phyloP scores from a whole-genome alignment of 2,113 vertebrate genomes.

The Corydoras sp. region DNA sequence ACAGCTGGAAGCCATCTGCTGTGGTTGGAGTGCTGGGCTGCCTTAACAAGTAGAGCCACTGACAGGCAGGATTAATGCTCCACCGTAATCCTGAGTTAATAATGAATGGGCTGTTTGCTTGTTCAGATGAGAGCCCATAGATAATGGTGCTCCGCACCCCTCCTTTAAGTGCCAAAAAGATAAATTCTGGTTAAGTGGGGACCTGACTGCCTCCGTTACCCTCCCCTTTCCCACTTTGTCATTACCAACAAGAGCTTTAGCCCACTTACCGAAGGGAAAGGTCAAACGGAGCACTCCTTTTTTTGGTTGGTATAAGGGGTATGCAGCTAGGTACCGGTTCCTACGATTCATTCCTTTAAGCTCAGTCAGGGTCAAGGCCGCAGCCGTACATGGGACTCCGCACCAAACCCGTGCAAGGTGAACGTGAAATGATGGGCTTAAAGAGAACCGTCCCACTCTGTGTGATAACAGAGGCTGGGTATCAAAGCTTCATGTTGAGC shows the following conservation, averaged over 20 bases:
- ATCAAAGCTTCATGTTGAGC: constrained; percentile 21
- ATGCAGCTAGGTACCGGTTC: no score
- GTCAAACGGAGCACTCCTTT: constrained; percentile 53
- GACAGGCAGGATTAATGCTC: constrained; percentile 76
- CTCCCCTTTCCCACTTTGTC: constrained; percentile 64
- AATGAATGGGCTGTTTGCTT: constrained; percentile 81
- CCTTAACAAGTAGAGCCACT: constrained; percentile 77
- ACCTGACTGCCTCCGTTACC: constrained; percentile 66
- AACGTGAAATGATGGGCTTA: constrained; percentile 30
- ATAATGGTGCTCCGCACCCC: constrained; percentile 71
- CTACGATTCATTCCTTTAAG: background rate
- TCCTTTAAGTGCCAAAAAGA: constrained; percentile 75
- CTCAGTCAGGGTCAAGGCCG: constrained; percentile 24
- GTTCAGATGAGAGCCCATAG: constrained; percentile 74
- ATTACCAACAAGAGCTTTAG: constrained; percentile 69
- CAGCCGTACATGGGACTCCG: background rate
- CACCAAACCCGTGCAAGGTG: no score
- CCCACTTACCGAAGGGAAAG: constrained; percentile 61
- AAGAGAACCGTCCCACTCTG: constrained; percentile 2
- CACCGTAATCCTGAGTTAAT: constrained; percentile 81
- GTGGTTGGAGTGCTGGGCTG: constrained; percentile 60
- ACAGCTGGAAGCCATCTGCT: constrained; percentile 69
- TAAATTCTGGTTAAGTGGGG: constrained; percentile 78
- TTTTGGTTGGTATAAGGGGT: background rate
- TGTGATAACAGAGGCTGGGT: background rate